Evolutionary conservation across 1,140 invertebrate species (phyloP).

Genomic region (Arctopsyche grandis): DNA sequence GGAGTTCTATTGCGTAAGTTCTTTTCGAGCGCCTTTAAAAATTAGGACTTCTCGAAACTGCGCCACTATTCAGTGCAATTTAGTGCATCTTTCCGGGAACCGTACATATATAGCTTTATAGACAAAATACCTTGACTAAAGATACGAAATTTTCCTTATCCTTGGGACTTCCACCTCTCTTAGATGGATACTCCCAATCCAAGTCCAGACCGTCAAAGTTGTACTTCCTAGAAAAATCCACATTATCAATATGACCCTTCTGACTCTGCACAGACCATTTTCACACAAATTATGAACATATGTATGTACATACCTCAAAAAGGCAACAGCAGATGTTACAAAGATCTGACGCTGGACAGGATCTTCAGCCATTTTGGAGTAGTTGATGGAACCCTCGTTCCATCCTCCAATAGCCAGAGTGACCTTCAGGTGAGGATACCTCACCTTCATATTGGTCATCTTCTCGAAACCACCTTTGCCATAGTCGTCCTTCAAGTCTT

Average conservation of each 20-base stretch:
- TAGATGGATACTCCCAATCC: conserved; percentile 86
- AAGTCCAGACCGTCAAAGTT: conserved; percentile 87
- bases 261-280: background rate
- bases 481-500: conserved; percentile 79
- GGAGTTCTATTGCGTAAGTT: too few species aligned
- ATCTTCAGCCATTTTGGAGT: conserved; percentile 77
- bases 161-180: conserved; percentile 74
- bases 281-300: too few species aligned
- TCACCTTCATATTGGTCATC: conserved; percentile 72
- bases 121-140: conserved; percentile 72
- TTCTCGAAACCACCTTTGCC: conserved; percentile 78
- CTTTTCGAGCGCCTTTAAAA: too few species aligned
- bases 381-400: conserved; percentile 87
- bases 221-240: conserved; percentile 68
- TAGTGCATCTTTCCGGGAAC: too few species aligned
- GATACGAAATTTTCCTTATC: conserved; percentile 83
- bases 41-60: too few species aligned
- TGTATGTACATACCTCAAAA: conserved; percentile 71
- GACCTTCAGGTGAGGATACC: conserved; percentile 80
- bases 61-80: too few species aligned
- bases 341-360: conserved; percentile 70
- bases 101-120: too few species aligned
- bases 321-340: conserved; percentile 70
- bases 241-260: background rate
- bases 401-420: conserved; percentile 87